phyloP scores from a whole-genome alignment of 2,113 vertebrate genomes.

The Climacteris rufus region DNA sequence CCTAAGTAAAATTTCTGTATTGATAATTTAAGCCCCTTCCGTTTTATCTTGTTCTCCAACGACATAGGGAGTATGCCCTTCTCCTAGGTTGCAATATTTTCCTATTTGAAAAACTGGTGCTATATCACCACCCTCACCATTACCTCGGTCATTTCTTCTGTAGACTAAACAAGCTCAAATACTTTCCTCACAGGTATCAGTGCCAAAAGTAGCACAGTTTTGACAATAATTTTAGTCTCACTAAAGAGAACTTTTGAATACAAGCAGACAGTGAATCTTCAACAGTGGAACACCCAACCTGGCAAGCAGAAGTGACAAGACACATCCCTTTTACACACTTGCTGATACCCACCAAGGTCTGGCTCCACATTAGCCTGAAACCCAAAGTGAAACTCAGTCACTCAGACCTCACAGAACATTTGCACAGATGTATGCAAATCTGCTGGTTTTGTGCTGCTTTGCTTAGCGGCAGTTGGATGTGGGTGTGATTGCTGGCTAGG shows the following conservation, averaged over 20 bases:
- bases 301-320: background rate
- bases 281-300: background rate
- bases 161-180: background rate
- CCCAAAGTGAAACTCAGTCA: background rate
- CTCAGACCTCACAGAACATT: background rate
- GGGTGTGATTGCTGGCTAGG: background rate
- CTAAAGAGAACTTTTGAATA: background rate
- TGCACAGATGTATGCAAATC: slow-evolving; percentile 22
- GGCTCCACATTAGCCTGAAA: background rate
- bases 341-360: background rate
- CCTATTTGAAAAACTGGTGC: background rate
- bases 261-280: background rate
- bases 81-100: background rate
- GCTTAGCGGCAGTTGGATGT: background rate
- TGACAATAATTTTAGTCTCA: background rate
- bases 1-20: background rate
- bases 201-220: slow-evolving; percentile 9
- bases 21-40: background rate
- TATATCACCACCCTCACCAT: background rate
- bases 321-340: background rate
- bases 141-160: background rate
- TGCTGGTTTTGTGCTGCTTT: background rate
- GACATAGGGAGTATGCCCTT: background rate
- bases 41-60: background rate
- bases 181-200: background rate